Conservation (phyloP, 1,140 invertebrate genomes). For the Psix sp. region DNA sequence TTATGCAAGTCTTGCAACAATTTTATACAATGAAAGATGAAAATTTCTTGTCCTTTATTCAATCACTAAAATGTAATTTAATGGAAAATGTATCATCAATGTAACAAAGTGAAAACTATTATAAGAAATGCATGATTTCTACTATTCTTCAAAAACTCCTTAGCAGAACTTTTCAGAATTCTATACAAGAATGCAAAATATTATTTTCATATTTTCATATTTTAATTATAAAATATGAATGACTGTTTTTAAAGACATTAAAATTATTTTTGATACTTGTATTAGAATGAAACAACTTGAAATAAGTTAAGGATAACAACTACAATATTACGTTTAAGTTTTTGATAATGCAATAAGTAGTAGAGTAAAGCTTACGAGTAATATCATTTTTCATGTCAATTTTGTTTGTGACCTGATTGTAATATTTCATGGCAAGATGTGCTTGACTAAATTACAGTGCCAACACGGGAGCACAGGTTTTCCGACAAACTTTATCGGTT, state of each 20-base stretch:
- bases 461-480: conserved; percentile 30
- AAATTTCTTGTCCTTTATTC: conserved; percentile 20
- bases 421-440: conserved; percentile 52
- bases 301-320: not conserved
- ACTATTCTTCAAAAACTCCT: too few species aligned
- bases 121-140: too few species aligned
- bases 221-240: too few species aligned
- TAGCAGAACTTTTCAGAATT: too few species aligned
- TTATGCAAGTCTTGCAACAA: conserved; percentile 33
- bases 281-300: too few species aligned
- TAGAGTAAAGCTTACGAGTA: conserved; percentile 26
- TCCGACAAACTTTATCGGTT: conserved; percentile 43
- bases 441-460: conserved; percentile 51
- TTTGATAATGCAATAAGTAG: conserved; percentile 21
- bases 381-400: conserved; percentile 39
- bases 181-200: too few species aligned
- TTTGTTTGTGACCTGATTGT: conserved; percentile 24
- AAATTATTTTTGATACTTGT: not conserved
- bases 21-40: too few species aligned
- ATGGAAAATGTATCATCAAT: too few species aligned
- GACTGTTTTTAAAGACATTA: conserved; percentile 17
- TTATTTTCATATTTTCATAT: too few species aligned
- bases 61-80: too few species aligned
- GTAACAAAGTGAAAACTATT: too few species aligned
- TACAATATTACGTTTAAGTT: not conserved